phyloP scores from a whole-genome alignment of 2,888 invertebrate genomes.

The Nematopogon swammerdamellus region DNA sequence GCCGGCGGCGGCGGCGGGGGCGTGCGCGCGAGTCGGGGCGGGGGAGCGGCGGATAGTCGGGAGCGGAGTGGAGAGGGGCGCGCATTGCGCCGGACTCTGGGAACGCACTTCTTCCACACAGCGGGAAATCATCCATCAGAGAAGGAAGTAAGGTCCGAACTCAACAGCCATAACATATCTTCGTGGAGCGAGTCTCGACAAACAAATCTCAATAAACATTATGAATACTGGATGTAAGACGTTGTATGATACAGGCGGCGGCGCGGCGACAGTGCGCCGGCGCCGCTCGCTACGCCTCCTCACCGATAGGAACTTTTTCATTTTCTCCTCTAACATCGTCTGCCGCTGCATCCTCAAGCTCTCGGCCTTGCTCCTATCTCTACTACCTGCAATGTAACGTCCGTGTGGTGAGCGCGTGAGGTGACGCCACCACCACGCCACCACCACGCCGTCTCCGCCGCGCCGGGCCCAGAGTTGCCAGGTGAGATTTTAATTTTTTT shows the following conservation, averaged over 20 bases:
- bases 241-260: not conserved
- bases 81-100: not conserved
- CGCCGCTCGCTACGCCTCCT: conserved; percentile 31
- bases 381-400: conserved; percentile 46
- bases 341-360: conserved; percentile 76
- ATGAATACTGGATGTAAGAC: not conserved
- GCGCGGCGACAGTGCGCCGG: not conserved
- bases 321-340: conserved; percentile 88
- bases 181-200: conserved; percentile 12
- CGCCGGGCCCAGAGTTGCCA: too few species aligned
- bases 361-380: conserved; percentile 61
- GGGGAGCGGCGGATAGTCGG: too few species aligned
- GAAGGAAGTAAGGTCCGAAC: conserved; percentile 11
- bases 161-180: conserved; percentile 39
- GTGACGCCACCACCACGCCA: conserved; percentile 15
- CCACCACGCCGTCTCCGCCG: not conserved
- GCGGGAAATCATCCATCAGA: not conserved
- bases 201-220: not conserved
- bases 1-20: too few species aligned
- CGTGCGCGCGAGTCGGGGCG: too few species aligned
- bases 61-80: too few species aligned
- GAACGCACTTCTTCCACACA: not conserved
- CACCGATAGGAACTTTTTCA: conserved; percentile 93
- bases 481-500: too few species aligned
- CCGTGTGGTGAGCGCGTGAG: conserved; percentile 13